Evolutionary conservation across 2,797 vertebrate genomes (phyloP).

Genomic region (Garrulus glandarius): DNA sequence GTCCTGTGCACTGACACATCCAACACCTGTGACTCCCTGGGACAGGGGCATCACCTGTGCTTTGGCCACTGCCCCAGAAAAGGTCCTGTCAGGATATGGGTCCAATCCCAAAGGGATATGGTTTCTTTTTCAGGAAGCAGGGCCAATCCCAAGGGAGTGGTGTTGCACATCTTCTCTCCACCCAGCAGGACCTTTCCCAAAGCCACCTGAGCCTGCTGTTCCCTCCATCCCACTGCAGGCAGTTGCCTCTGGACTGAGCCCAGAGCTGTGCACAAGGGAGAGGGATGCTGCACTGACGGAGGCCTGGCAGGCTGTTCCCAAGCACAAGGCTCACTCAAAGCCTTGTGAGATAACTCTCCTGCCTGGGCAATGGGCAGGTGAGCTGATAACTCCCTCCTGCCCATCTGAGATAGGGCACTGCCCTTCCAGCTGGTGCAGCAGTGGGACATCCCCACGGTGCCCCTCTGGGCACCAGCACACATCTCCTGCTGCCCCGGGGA

Average conservation of each 20-base stretch:
- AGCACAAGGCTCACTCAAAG: background rate
- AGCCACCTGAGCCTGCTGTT: background rate
- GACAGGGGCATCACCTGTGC: background rate
- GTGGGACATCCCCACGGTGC: background rate
- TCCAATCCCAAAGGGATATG: background rate
- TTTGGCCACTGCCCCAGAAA: background rate
- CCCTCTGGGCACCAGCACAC: background rate
- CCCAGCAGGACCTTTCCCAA: background rate
- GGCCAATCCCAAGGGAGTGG: background rate
- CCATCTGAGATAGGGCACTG: background rate
- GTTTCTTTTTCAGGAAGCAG: background rate
- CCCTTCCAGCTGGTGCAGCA: background rate
- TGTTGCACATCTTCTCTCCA: background rate
- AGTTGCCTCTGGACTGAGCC: background rate
- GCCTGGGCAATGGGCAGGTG: background rate
- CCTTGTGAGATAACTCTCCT: background rate
- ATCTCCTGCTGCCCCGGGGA: background rate
- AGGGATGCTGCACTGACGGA: background rate
- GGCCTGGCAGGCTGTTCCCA: background rate
- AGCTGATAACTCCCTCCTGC: background rate
- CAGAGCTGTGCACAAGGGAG: background rate
- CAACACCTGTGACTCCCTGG: background rate
- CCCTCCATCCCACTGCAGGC: background rate
- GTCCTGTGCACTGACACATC: background rate
- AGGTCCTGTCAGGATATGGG: background rate